A percentile compares a stretch with the other conserved stretches of the same genome.
Evolutionary conservation across 2,797 vertebrate genomes (phyloP).

Genomic region (Rhinogobio ventralis): DNA sequence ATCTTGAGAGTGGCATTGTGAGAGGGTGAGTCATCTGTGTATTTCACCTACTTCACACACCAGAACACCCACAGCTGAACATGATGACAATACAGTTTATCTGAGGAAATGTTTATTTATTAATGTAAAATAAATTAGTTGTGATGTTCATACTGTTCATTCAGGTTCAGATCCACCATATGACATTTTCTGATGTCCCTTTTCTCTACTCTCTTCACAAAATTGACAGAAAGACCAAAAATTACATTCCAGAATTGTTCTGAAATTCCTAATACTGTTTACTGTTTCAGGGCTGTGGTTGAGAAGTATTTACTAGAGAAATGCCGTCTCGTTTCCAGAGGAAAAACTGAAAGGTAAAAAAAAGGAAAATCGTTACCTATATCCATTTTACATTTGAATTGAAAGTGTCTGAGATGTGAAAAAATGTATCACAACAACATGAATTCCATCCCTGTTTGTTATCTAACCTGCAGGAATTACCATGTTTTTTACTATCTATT

Average conservation of each 20-base stretch:
- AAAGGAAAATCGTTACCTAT: too few relatives aligned
- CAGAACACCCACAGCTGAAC: neutral
- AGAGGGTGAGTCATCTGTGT: conserved; percentile 82
- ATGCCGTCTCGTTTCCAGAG: conserved; percentile 89
- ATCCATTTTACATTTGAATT: neutral
- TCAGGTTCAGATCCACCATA: neutral
- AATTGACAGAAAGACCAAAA: neutral
- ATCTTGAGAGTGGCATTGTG: conserved; percentile 92
- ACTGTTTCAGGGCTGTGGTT: conserved; percentile 85
- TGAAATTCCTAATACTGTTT: conserved; percentile 39
- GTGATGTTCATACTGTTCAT: neutral
- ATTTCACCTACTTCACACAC: neutral
- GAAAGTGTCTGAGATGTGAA: neutral
- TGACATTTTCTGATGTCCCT: neutral
- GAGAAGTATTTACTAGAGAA: conserved; percentile 96
- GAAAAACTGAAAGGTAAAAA: conserved; percentile 89
- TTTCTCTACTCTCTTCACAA: neutral
- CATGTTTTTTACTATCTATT: conserved; percentile 98
- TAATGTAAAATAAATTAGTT: neutral
- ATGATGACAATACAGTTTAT: neutral
- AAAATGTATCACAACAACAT: neutral
- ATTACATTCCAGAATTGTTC: neutral
- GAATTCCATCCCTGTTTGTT: neutral
- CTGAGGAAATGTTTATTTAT: neutral
- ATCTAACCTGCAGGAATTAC: conserved; percentile 85